phyloP scores from a whole-genome alignment of 2,888 invertebrate genomes.

The Papilio demoleus region DNA sequence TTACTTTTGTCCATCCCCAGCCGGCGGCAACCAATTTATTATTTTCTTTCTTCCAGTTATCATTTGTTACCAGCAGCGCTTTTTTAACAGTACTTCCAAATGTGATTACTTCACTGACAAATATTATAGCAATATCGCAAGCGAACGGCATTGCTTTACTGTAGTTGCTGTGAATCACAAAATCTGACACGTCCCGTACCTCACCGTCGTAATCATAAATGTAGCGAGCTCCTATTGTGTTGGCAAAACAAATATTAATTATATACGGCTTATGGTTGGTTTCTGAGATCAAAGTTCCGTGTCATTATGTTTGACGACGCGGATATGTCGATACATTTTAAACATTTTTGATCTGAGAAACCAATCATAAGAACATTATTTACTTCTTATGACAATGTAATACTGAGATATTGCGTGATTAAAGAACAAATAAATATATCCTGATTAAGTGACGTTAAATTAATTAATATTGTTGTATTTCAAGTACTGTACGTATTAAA shows the following conservation, averaged over 20 bases:
- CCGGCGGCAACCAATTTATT: conserved; percentile 55
- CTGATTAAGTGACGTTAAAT: neutral
- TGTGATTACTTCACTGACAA: conserved; percentile 52
- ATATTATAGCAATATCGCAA: conserved; percentile 66
- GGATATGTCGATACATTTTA: too few relatives aligned
- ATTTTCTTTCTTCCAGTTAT: conserved; percentile 59
- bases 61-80: conserved; percentile 54
- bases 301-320: too few relatives aligned
- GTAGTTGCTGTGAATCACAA: conserved; percentile 59
- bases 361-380: too few relatives aligned
- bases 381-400: neutral
- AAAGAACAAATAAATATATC: neutral
- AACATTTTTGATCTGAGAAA: too few relatives aligned
- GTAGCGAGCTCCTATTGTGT: conserved; percentile 59
- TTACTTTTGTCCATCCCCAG: conserved; percentile 68
- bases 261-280: neutral
- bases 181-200: conserved; percentile 49
- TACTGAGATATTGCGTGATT: neutral
- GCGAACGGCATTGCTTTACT: conserved; percentile 56
- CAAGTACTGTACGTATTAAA: too few relatives aligned
- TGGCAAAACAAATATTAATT: neutral
- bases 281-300: too few relatives aligned
- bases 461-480: too few relatives aligned
- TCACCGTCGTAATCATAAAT: conserved; percentile 56
- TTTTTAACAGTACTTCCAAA: conserved; percentile 55